Evolutionary conservation across 2,888 invertebrate species (phyloP).

Genomic region (Trissonchulus latispiculum): DNA sequence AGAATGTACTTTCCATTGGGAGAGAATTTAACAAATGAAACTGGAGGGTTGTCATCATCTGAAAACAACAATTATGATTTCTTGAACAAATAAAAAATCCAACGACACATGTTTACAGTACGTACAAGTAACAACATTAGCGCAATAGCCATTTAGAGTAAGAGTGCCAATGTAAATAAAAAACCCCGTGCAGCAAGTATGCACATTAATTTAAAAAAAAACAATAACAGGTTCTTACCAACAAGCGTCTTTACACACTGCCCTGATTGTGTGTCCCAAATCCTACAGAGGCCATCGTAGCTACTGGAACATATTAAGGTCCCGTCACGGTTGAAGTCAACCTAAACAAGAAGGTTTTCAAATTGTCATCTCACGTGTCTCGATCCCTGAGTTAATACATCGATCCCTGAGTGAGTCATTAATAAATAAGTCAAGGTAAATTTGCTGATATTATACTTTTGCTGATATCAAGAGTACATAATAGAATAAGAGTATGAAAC

Average conservation of each 20-base stretch:
- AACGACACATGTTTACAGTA: not conserved
- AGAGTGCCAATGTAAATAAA: too few species aligned
- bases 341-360: constrained; percentile 35
- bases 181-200: too few species aligned
- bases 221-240: constrained; percentile 40
- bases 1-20: constrained; percentile 99
- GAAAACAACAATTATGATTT: constrained; percentile 26
- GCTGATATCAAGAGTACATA: too few species aligned
- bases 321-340: constrained; percentile 96
- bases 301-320: constrained; percentile 95
- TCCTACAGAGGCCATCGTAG: constrained; percentile 95
- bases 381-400: too few species aligned
- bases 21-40: constrained; percentile 98
- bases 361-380: too few species aligned
- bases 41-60: constrained; percentile 98
- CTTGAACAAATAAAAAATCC: constrained; percentile 7
- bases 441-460: too few species aligned
- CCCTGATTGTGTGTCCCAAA: constrained; percentile 98
- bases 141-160: too few species aligned
- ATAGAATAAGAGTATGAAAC: too few species aligned
- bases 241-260: constrained; percentile 97
- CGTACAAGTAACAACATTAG: not conserved
- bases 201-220: not conserved
- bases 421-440: too few species aligned
- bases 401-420: too few species aligned